phyloP scores from a whole-genome alignment of 2,888 invertebrate species.

The Pherbina coryleti region DNA sequence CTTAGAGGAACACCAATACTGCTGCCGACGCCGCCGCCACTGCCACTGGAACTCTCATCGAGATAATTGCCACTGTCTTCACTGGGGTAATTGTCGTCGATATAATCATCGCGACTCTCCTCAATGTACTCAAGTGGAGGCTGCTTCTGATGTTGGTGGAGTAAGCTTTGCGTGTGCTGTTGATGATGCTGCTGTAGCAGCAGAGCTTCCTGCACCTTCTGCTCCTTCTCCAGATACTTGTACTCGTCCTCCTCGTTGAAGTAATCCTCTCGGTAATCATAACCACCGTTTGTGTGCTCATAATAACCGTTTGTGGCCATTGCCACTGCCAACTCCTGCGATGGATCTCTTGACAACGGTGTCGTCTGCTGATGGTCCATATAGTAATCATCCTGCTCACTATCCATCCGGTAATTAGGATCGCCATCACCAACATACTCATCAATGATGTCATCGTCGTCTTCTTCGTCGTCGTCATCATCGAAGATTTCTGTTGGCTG shows the following conservation, averaged over 20 bases:
- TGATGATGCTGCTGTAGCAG: conserved; percentile 50
- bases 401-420: conserved; percentile 63
- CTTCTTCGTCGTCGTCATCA: conserved; percentile 51
- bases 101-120: conserved; percentile 56
- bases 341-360: conserved; percentile 48
- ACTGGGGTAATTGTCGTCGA: conserved; percentile 64
- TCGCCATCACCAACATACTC: conserved; percentile 41
- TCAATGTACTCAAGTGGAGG: conserved; percentile 58
- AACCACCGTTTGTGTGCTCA: conserved; percentile 60
- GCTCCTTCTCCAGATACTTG: conserved; percentile 67
- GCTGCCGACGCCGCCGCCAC: conserved; percentile 49
- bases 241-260: conserved; percentile 70
- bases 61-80: conserved; percentile 66
- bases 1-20: conserved; percentile 35
- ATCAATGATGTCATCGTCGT: conserved; percentile 51
- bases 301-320: conserved; percentile 59
- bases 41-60: conserved; percentile 64
- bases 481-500: conserved; percentile 67
- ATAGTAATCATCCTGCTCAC: conserved; percentile 66
- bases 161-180: conserved; percentile 45
- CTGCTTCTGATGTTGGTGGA: conserved; percentile 45
- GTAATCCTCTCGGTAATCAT: conserved; percentile 68
- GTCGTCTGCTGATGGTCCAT: conserved; percentile 56
- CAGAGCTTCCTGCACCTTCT: conserved; percentile 48
- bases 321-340: background rate